Conservation (phyloP, 2,888 invertebrate species). For the Phalera bucephala region DNA sequence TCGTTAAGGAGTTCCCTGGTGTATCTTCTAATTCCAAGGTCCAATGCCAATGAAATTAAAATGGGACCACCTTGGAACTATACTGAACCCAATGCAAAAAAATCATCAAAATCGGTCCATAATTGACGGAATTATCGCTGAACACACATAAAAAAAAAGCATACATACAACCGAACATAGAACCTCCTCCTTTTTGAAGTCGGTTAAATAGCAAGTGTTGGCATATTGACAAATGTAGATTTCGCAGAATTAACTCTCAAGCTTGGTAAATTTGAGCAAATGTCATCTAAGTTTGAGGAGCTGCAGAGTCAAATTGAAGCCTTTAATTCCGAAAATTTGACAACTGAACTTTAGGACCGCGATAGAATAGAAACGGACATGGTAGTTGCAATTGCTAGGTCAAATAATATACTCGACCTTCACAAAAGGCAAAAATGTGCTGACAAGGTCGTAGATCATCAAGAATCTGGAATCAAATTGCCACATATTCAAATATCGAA, state of each 20-base stretch:
- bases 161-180: too few relatives aligned
- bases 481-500: slow-evolving; percentile 15
- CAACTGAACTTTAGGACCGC: slow-evolving; percentile 7
- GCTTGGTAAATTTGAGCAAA: slow-evolving; percentile 4
- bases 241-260: slow-evolving; percentile 5
- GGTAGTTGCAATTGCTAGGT: too few relatives aligned
- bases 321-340: slow-evolving; percentile 4
- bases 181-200: too few relatives aligned
- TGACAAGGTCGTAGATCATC: neutral
- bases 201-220: too few relatives aligned
- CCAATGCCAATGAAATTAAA: too few relatives aligned
- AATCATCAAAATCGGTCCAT: too few relatives aligned
- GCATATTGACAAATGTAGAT: neutral
- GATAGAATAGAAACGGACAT: slow-evolving; percentile 11
- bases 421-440: neutral
- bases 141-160: too few relatives aligned
- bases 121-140: too few relatives aligned
- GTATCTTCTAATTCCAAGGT: too few relatives aligned
- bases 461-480: slow-evolving; percentile 5
- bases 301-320: slow-evolving; percentile 14
- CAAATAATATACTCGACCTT: neutral
- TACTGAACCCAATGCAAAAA: too few relatives aligned
- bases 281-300: slow-evolving; percentile 8
- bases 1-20: too few relatives aligned
- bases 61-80: too few relatives aligned